Base-by-base conservation (phyloP, 2,797 vertebrate species). In the Oceanodroma leucorhoa region DNA sequence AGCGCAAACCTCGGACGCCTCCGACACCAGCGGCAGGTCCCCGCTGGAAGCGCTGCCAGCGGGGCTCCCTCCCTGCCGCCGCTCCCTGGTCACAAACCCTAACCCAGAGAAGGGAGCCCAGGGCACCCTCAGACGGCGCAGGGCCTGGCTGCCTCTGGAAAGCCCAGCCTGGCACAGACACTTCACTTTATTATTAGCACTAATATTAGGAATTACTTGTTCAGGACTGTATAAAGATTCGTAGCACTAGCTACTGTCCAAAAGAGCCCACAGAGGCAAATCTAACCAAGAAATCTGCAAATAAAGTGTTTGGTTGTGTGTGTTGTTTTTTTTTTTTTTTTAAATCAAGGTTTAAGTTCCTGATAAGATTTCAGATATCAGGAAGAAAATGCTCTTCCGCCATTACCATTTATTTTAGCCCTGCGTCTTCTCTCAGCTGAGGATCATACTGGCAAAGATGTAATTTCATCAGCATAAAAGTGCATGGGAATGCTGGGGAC, bases 21-120 rank as follows among this genome's bases (percentile, higher is more conserved):
- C 29, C 46, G 14, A 55, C 13, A 12, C 6, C 1, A 46, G 61
- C 0, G 0, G 40, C 16, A 64, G 51, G 30, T 34, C 6, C 30
- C 22, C 2, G 3, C 32, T 34, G 54, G 11, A 18, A 53, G 41
- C 32, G 1, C 36, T 12, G 41, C 2, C 22, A 19, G 41, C 5
- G 41, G 21, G 48, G 45, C 27, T 79, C 43, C 57, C 34, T 16
- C 71, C 65, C 92, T 5, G 2, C n/a, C 22, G 61, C 66, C 14
- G 38, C 66, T 45, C 61, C 69, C 16, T 2, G 16, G 8, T 7
- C 57, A 36, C 32, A 11, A n/a, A 36, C 70, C 27, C 4, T 14
- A 19, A 21, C 5, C 19, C 51, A 55, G 45, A n/a, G 38, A 34
- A 17, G 15, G 22, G 1, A 26, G 58, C n/a, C 22, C 60, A 34